Conservation (phyloP, 2,113 vertebrate species). For the Platichthys flesus region DNA sequence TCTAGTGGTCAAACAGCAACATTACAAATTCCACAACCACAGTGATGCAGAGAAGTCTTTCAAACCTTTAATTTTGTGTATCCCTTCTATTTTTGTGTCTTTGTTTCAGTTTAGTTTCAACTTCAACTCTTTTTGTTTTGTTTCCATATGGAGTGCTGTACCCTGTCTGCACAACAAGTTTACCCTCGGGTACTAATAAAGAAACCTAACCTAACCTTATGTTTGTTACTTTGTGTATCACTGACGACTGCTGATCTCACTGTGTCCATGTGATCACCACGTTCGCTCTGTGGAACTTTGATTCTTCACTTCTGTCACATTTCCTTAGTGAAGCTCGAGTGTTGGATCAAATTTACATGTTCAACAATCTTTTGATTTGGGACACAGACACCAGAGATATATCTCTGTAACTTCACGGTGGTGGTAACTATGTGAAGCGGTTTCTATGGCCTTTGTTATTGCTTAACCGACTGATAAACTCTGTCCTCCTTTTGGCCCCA, state of each 20-base stretch:
- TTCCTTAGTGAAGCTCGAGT: neutral
- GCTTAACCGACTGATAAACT: neutral
- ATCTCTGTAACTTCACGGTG: neutral
- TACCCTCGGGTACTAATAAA: too few relatives aligned
- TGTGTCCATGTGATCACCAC: too few relatives aligned
- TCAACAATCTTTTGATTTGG: neutral
- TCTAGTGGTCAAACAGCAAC: constrained; percentile 83
- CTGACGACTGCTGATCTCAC: too few relatives aligned
- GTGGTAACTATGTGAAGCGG: neutral
- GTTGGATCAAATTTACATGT: neutral
- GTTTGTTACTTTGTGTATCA: too few relatives aligned
- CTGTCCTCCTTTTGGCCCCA: neutral
- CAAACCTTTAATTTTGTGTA: neutral
- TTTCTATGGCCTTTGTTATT: neutral
- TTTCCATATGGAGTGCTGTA: too few relatives aligned
- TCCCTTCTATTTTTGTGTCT: neutral
- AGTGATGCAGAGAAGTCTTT: too few relatives aligned
- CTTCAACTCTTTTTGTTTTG: neutral
- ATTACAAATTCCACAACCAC: constrained; percentile 66
- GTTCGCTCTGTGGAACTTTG: neutral
- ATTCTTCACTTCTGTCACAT: neutral
- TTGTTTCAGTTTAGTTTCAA: neutral
- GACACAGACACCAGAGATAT: too few relatives aligned
- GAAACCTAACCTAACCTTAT: too few relatives aligned
- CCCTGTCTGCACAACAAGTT: too few relatives aligned